Evolutionary conservation across 2,797 vertebrate species (phyloP).

Genomic region (Hypotaenidia okinawae): DNA sequence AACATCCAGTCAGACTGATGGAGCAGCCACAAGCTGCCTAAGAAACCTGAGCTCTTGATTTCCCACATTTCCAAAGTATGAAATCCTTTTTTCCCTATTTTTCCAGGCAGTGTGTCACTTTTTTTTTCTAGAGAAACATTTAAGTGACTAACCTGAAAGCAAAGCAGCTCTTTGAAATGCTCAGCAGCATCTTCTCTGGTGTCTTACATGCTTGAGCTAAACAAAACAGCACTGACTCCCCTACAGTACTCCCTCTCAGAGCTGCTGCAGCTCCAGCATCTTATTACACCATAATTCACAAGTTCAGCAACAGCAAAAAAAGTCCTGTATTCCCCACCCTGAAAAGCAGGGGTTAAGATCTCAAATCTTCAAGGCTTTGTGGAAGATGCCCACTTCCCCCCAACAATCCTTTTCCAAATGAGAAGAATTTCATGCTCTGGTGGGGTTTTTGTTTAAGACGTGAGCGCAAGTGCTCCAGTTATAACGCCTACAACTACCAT

Average conservation of each 20-base stretch:
- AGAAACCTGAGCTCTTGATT: background rate
- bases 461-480: background rate
- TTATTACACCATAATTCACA: background rate
- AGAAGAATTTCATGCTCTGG: background rate
- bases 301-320: background rate
- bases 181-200: background rate
- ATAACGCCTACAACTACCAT: background rate
- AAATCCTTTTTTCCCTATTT: background rate
- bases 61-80: background rate
- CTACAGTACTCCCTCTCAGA: background rate
- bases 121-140: background rate
- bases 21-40: background rate
- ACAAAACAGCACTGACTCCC: background rate
- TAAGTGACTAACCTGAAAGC: background rate
- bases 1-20: background rate
- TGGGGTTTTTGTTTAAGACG: background rate
- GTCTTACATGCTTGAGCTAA: background rate
- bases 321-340: background rate
- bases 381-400: background rate
- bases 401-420: background rate
- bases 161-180: background rate
- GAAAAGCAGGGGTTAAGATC: background rate
- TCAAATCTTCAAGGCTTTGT: background rate
- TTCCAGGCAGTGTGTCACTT: background rate
- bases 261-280: background rate